Evolutionary conservation across 2,113 vertebrate genomes (phyloP).

Genomic region (Tylochromis polylepis): DNA sequence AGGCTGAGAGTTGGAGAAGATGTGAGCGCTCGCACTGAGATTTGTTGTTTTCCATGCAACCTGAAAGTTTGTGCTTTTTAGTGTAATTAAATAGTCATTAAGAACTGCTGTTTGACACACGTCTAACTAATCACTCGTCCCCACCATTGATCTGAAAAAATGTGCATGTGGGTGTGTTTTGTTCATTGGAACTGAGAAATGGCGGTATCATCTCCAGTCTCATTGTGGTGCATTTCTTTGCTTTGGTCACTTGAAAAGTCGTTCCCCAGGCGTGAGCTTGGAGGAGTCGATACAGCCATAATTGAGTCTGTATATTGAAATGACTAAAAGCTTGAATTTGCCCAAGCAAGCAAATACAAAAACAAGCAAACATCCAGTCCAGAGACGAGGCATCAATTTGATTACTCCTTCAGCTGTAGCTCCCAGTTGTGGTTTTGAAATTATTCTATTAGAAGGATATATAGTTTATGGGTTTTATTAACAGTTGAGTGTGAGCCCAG

Average conservation of each 20-base stretch:
- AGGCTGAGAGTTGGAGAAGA: not conserved
- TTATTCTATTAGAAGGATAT: not conserved
- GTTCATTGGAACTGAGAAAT: not conserved
- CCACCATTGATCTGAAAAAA: not conserved
- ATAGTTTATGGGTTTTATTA: conserved; percentile 28
- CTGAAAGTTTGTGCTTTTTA: not conserved
- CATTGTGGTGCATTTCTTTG: not conserved
- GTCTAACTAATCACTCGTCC: not conserved
- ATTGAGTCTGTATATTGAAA: not conserved
- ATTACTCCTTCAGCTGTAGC: not conserved
- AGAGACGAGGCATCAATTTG: not conserved
- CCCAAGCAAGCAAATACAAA: not conserved
- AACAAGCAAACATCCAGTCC: not conserved
- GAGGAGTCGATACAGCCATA: not conserved
- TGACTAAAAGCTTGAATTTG: not conserved
- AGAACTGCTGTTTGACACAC: not conserved
- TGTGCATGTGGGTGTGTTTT: not conserved
- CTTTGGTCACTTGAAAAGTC: not conserved
- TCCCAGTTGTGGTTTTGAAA: conserved; percentile 18
- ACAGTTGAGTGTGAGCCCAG: conserved; percentile 3
- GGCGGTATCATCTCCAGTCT: not conserved
- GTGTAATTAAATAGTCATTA: not conserved
- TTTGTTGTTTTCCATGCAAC: not conserved
- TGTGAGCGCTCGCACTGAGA: not conserved
- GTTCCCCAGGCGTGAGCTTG: not conserved